Evolutionary conservation across 92 coral and sea anemone species (phyloP).

Genomic region (Parazoanthus darwini): DNA sequence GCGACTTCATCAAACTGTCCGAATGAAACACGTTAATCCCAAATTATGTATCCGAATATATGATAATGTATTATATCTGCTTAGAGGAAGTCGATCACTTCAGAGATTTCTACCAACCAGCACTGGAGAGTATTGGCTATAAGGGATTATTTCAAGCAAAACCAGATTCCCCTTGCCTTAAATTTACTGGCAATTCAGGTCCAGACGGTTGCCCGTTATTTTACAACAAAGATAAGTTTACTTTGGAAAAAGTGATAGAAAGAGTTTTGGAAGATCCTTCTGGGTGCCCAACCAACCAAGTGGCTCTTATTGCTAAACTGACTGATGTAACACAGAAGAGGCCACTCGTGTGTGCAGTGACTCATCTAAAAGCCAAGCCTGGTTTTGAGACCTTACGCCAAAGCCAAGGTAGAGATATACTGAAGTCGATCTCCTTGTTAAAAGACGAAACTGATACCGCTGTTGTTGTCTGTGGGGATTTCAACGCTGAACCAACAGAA

Average conservation of each 20-base stretch:
- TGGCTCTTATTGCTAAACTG: constrained; percentile 71
- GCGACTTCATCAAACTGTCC: no score
- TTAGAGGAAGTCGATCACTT: constrained; percentile 97
- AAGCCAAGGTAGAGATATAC: constrained; percentile 70
- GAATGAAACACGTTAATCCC: no score
- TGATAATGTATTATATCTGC: no score
- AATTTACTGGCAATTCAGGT: constrained; percentile 74
- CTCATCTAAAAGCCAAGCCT: constrained; percentile 92
- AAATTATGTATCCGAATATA: no score
- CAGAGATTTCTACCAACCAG: constrained; percentile 74
- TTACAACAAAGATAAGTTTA: constrained; percentile 74
- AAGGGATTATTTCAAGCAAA: constrained; percentile 70
- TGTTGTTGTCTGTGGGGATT: constrained; percentile 83
- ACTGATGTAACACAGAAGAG: constrained; percentile 55
- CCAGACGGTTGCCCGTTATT: constrained; percentile 97
- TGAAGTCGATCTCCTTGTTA: constrained; percentile 54
- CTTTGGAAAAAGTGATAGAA: constrained; percentile 53
- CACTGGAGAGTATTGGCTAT: constrained; percentile 74
- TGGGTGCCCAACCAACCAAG: constrained; percentile 76
- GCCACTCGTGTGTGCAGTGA: constrained; percentile 69
- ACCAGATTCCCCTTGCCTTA: constrained; percentile 87
- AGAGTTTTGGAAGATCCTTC: constrained; percentile 63
- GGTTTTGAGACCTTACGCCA: constrained; percentile 65
- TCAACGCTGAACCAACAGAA: constrained; percentile 94
- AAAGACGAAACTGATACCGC: constrained; percentile 55